Percentiles rank a stretch among this genome's conserved stretches.
phyloP scores from a whole-genome alignment of 2,888 invertebrate species.

The Himalopsyche tibetana region DNA sequence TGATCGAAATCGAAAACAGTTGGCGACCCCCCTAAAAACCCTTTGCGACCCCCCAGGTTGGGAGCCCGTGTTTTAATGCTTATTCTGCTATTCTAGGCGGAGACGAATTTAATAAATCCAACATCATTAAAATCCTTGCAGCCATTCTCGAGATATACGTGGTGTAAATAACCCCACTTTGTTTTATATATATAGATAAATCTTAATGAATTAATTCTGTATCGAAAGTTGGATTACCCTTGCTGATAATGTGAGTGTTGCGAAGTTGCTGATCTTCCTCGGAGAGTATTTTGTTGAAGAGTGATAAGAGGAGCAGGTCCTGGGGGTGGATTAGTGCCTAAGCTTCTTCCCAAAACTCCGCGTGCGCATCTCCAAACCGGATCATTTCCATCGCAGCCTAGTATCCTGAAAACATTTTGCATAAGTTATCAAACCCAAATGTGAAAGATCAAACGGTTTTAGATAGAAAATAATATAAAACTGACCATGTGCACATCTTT shows the following conservation, averaged over 20 bases:
- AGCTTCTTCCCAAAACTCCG: constrained; percentile 69
- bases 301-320: constrained; percentile 70
- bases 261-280: constrained; percentile 67
- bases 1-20: too few species aligned
- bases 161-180: too few species aligned
- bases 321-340: constrained; percentile 69
- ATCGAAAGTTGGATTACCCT: constrained; percentile 51
- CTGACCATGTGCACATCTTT: constrained; percentile 86
- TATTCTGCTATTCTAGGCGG: too few species aligned
- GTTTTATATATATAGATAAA: too few species aligned
- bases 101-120: too few species aligned
- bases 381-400: constrained; percentile 73
- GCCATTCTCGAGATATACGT: too few species aligned
- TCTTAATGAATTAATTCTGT: neutral
- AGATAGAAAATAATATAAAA: constrained; percentile 61
- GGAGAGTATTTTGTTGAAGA: constrained; percentile 68
- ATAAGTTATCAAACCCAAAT: neutral
- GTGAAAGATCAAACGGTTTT: too few species aligned
- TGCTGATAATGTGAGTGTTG: constrained; percentile 63
- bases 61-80: too few species aligned
- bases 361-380: constrained; percentile 72
- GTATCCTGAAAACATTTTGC: constrained; percentile 70
- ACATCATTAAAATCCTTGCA: too few species aligned
- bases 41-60: too few species aligned
- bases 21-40: too few species aligned